Evolutionary conservation across 2,113 vertebrate genomes (phyloP).

Genomic region (Toxotes chatareus): DNA sequence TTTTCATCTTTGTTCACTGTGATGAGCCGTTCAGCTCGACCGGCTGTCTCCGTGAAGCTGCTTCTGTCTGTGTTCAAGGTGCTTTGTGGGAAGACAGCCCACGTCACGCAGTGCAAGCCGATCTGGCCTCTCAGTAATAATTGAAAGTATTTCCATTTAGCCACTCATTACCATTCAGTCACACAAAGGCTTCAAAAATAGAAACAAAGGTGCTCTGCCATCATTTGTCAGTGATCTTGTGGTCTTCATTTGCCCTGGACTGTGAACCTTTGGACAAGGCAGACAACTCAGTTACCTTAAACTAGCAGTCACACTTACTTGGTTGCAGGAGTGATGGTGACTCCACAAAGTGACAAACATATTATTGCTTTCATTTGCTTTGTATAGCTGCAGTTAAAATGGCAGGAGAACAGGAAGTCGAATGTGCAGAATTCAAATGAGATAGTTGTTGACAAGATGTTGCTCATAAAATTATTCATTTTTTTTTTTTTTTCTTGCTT

Average conservation of each 20-base stretch:
- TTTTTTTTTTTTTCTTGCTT: not conserved
- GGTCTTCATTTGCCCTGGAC: slow-evolving; percentile 9
- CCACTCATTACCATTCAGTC: slow-evolving; percentile 72
- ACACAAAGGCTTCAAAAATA: slow-evolving; percentile 72
- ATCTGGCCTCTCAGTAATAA: slow-evolving; percentile 87
- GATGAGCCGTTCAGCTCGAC: slow-evolving; percentile 44
- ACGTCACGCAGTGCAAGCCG: slow-evolving; percentile 78
- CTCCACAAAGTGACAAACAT: not conserved
- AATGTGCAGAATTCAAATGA: not conserved
- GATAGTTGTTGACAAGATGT: not conserved
- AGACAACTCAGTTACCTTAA: not conserved
- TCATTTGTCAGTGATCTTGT: slow-evolving; percentile 27
- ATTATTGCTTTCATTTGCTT: not conserved
- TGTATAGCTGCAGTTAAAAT: not conserved
- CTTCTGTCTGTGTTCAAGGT: slow-evolving; percentile 58
- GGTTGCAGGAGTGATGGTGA: not conserved
- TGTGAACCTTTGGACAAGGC: slow-evolving; percentile 18
- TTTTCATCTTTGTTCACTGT: slow-evolving; percentile 32
- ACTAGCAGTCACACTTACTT: not conserved
- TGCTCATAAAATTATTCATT: not conserved
- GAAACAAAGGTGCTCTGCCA: slow-evolving; percentile 34
- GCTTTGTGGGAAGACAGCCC: slow-evolving; percentile 63
- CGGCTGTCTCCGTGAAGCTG: slow-evolving; percentile 18
- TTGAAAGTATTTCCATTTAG: slow-evolving; percentile 87
- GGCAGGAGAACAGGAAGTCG: not conserved